phyloP scores from a whole-genome alignment of 1,140 invertebrate genomes.

The Glossosoma conforme region DNA sequence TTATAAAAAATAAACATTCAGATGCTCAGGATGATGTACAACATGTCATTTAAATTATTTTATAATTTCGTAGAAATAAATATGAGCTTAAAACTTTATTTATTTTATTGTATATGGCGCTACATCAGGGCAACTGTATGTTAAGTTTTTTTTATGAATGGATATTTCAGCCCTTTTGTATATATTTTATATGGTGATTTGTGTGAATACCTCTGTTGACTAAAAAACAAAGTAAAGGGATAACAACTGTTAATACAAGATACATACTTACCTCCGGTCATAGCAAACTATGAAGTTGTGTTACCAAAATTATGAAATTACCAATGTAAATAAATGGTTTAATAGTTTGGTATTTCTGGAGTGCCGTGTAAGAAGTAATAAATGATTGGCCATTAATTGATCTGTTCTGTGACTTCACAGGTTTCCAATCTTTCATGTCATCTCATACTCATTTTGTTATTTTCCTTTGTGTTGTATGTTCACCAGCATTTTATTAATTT shows the following conservation, averaged over 20 bases:
- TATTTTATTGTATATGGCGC: too few relatives aligned
- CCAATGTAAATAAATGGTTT: not conserved
- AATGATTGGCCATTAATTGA: conserved; percentile 21
- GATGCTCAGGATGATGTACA: too few relatives aligned
- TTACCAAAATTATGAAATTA: not conserved
- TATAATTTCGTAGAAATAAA: too few relatives aligned
- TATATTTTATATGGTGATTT: conserved; percentile 30
- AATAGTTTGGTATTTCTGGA: conserved; percentile 15
- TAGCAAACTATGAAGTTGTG: conserved; percentile 9
- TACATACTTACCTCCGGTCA: conserved; percentile 38
- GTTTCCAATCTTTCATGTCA: too few relatives aligned
- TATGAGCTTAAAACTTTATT: too few relatives aligned
- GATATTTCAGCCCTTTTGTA: conserved; percentile 24
- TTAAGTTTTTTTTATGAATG: conserved; percentile 6
- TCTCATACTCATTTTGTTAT: conserved; percentile 18
- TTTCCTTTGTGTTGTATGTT: conserved; percentile 21
- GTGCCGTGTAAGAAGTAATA: conserved; percentile 3
- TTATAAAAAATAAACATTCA: conserved; percentile 18
- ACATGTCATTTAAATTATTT: too few relatives aligned
- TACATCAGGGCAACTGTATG: conserved; percentile 17
- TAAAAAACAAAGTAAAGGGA: conserved; percentile 23
- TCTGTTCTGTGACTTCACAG: too few relatives aligned
- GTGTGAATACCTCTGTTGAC: conserved; percentile 21
- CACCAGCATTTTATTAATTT: conserved; percentile 20
- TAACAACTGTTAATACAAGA: conserved; percentile 50